Base-by-base conservation (phyloP, 2,797 vertebrate genomes). In the Rhyacichthys aspro region DNA sequence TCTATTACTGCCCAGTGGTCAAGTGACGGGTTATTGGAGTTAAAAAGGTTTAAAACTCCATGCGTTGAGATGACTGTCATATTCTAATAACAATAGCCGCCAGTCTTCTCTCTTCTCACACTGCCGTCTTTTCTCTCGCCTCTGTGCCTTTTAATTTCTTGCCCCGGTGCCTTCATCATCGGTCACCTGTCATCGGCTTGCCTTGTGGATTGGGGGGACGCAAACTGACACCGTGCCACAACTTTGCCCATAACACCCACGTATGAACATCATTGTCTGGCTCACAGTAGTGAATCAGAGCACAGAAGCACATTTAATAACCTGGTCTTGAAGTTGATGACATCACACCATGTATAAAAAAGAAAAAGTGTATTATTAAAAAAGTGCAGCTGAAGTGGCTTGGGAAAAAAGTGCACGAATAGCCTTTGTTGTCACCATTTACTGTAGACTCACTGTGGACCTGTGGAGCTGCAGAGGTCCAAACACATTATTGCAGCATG, bases 81-180 rank as follows among this genome's bases (percentile, higher is more conserved):
- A 86, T 85, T 88, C 72, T 79, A 86, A 90, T 84, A 83, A 87
- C 85, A 89, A 86, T 81, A 81, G 64, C 81, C 50, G 52, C 68
- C 70, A 72, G 80, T 74, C 65, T 67, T 64, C 66, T 59, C 63
- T 76, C 55, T 50, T 61, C 56, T 49, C 49, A 38, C 63, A 23
- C 48, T 63, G 45, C 60, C 47, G 36, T 63, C 38, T 59, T 76
- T 44, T 84, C 76, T 80, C 85, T 84, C 82, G 84, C 85, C 70
- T 83, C 81, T 75, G 50, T 85, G 88, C 85, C 76, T 89, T 90
- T 90, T 89, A 86, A 90, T 90, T 90, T 90, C 86, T 90, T 90
- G 88, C 88, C 85, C 86, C 57, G 75, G 69, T 85, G 83, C 84
- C 72, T 90, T 86, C 87, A 87, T 90, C 89, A 89, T 90, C 79